phyloP scores from a whole-genome alignment of 2,888 invertebrate genomes.

The Scelioninae gen. 1 region DNA sequence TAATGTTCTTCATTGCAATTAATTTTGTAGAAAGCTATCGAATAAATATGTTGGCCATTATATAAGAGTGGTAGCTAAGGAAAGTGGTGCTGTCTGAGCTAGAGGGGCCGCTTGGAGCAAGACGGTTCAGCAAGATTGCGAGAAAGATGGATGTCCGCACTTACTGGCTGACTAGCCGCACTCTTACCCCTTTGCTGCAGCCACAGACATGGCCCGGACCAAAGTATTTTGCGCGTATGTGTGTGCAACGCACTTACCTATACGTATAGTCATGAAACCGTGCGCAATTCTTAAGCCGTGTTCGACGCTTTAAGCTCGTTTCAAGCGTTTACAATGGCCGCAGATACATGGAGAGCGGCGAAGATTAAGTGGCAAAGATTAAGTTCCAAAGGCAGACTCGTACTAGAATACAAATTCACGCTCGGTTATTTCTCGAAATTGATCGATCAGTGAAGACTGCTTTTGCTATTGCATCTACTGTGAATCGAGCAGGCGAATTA shows the following conservation, averaged over 20 bases:
- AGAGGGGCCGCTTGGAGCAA: slow-evolving; percentile 24
- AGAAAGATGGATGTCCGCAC: slow-evolving; percentile 75
- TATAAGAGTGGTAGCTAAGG: slow-evolving; percentile 44
- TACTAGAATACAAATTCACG: slow-evolving; percentile 69
- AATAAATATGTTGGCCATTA: slow-evolving; percentile 63
- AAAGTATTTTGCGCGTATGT: slow-evolving; percentile 35
- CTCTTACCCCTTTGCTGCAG: slow-evolving; percentile 62
- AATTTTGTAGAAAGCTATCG: slow-evolving; percentile 53
- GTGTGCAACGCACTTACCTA: slow-evolving; percentile 47
- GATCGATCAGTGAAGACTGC: slow-evolving; percentile 43
- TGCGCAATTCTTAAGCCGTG: slow-evolving; percentile 70
- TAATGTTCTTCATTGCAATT: slow-evolving; percentile 48
- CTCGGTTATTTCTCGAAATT: slow-evolving; percentile 56
- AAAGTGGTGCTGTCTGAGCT: slow-evolving; percentile 49
- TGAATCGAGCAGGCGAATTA: slow-evolving; percentile 14
- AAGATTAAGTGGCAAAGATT: slow-evolving; percentile 71
- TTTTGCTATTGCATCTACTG: slow-evolving; percentile 36
- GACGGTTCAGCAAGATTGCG: slow-evolving; percentile 64
- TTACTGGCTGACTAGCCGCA: slow-evolving; percentile 73
- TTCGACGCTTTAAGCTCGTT: slow-evolving; percentile 69
- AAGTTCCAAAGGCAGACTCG: slow-evolving; percentile 67
- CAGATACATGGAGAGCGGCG: slow-evolving; percentile 57
- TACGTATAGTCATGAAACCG: slow-evolving; percentile 47
- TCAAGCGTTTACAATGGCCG: slow-evolving; percentile 70
- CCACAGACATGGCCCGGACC: slow-evolving; percentile 6